Base-by-base conservation (phyloP, 2,113 vertebrate species). In the Hyperoodon ampullatus region DNA sequence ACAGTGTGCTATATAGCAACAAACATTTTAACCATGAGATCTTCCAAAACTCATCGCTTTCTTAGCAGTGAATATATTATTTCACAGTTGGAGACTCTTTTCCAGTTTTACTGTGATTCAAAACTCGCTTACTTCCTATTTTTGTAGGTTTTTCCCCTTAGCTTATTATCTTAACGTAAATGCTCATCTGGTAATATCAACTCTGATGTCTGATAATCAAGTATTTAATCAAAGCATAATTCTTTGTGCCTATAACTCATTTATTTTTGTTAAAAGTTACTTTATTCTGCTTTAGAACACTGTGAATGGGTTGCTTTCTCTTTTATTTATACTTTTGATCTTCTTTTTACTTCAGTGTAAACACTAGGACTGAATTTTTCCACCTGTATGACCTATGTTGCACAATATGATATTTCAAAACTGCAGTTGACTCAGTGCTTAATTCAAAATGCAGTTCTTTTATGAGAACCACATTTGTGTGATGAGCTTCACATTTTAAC, bases 401-500 rank as follows among this genome's bases (percentile, higher is more conserved):
- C 2, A 16, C 8, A 77, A 5, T 21, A 77, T 55, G 33, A 13
- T 71, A n/a, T 75, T 71, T 91, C 4, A 85, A 77, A 88, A 81
- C n/a, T 81, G 5, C 14, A 63, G 6, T 58, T 66, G 28, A 0
- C 21, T 63, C 8, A 78, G 39, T 71, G 26, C 5, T 74, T 63
- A 86, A 82, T 93, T 71, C 44, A 85, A 88, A 96, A 89, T 61
- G 21, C 30, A 93, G 24, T 63, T 72, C 23, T 80, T 53, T 72
- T 44, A 61, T 68, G 13, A 88, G 19, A 8, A 63, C 50, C 12
- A 26, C 19, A 39, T 14, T 90, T 10, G 35, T 70, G 24, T 8
- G 7, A 55, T 65, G 35, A 82, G 8, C 39, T 88, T 14, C 6
- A 68, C 74, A 44, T 70, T 84, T 89, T 72, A 92, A 39, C 23